Evolutionary conservation across 1,140 invertebrate species (phyloP), one percentile per base, ranked within the genome.

Genomic region (Pentalonia nigronervosa): DNA sequence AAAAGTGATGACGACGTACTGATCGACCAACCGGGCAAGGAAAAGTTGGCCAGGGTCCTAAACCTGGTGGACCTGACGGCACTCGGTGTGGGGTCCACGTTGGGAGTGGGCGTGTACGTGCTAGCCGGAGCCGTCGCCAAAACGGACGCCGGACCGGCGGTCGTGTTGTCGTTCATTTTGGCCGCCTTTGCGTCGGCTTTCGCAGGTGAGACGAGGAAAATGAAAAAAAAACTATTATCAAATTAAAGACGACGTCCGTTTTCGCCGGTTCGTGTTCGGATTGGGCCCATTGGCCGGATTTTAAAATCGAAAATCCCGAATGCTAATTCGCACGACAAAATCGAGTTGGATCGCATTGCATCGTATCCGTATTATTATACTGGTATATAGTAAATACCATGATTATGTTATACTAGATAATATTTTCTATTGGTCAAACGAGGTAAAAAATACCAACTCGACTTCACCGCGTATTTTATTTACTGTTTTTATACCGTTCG

Each of bases 71-170:
- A 99, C 95, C 95, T 99, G 23, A 98, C 97, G 0, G 97, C 97
- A 0, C 95, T 99, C 11, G 98, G 98, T 1, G 97, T 99, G 47
- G 98, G 98, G 20, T 97, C 97, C 93, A 99, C 98, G 0, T 95
- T 99, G 2, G 98, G 98, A 1, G 96, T 99, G 36, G 98, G 98
- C 1, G 98, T 99, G 21, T 99, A 99, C 95, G 98, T 99, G 7
- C 95, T 99, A 47, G 98, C 98, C 8, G 98, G 98, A 30, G 96
- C 97, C 91, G 98, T 99, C 1, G 98, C 98, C 25, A 97, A 97
- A 95, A 96, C 97, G 48, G 97, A 97, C 1, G 97, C 98, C 1
- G 98, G 98, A 0, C 98, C 98, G 0, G 97, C 98, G 7, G 98
- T 99, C 14, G 97, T 97, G 41, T 94, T 99, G 20, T 98, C 98